Evolutionary conservation across 1,140 invertebrate species (phyloP).

Genomic region (Battus philenor): DNA sequence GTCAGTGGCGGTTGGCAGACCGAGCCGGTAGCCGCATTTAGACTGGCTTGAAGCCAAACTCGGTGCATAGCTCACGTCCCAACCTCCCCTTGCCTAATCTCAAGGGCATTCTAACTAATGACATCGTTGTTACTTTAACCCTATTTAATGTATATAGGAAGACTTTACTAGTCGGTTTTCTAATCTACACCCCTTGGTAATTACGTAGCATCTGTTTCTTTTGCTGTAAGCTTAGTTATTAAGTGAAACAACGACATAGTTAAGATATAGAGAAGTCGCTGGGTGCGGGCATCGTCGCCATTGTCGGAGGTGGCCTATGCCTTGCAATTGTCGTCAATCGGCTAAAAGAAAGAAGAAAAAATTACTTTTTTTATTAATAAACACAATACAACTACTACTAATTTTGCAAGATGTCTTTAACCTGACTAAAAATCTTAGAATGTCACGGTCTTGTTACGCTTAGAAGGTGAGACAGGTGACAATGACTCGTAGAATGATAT

Average conservation of each 20-base stretch:
- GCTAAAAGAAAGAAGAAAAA: no score
- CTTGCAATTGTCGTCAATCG: no score
- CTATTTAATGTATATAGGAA: neutral
- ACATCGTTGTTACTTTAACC: neutral
- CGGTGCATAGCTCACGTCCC: slow-evolving; percentile 56
- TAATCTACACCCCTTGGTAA: neutral
- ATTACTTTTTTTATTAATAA: neutral
- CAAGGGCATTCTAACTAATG: slow-evolving; percentile 51
- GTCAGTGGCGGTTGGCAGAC: slow-evolving; percentile 61
- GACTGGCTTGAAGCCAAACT: slow-evolving; percentile 58
- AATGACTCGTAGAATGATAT: slow-evolving; percentile 1
- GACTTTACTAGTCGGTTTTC: neutral
- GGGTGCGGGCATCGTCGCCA: no score
- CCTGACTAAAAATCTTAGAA: neutral
- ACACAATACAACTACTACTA: neutral
- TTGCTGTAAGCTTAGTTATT: neutral
- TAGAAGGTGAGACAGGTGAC: slow-evolving; percentile 14
- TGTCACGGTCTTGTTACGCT: slow-evolving; percentile 5
- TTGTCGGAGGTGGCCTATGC: no score
- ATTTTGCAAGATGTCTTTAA: neutral
- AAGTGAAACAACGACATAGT: no score
- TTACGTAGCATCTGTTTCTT: neutral
- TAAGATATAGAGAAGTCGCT: no score
- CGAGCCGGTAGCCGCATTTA: slow-evolving; percentile 61
- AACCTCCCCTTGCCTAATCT: slow-evolving; percentile 36